Base-by-base conservation (phyloP, 1,140 invertebrate species). In the Ceratosolen solmsi region DNA sequence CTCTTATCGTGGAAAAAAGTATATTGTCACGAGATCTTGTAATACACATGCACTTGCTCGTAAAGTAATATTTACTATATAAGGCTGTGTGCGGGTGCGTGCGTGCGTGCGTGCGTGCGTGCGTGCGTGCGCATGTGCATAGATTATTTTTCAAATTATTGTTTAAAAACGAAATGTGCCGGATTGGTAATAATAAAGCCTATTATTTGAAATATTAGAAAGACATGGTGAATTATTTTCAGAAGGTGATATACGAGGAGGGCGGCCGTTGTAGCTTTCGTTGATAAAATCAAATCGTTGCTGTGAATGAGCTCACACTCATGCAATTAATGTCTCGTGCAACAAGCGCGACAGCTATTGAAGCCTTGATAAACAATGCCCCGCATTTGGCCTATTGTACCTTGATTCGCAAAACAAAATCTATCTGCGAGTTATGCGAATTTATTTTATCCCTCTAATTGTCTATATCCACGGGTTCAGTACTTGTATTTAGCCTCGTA, bases 331-430 rank as follows among this genome's bases (percentile, higher is more conserved):
- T 76, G 80, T 71, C 49, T 46, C 36, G 25, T 22, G 41, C 63
- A 76, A 76, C 80, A 56, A 76, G 63, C 71, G 49, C 36, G 72
- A 58, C 80, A 76, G 73, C 80, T 76, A 76, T 76, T 82, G 72
- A 76, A 71, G 80, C 49, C 38, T 76, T 49, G 65, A 77, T 82
- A 77, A 77, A 82, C 80, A 77, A 82, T 82, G 25, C n/a, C 49
- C 60, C 41, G 65, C 51, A 82, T 82, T 82, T 76, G 74, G 25
- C 13, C 33, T 56, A 77, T 60, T 76, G 73, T 74, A 51, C 3
- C 3, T 79, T 15, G 38, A 51, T 71, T 49, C n/a, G 70, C 11
- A 20, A 49, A 46, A 41, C 41, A 71, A 68, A 49, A 71, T 71
- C 38, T 71, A 27, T 15, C 38, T 49, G 38, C 70, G 13, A 46